Evolutionary conservation across 2,888 invertebrate species (phyloP), one percentile per base, ranked within the genome.

Genomic region (Phrixothrix hirtus): DNA sequence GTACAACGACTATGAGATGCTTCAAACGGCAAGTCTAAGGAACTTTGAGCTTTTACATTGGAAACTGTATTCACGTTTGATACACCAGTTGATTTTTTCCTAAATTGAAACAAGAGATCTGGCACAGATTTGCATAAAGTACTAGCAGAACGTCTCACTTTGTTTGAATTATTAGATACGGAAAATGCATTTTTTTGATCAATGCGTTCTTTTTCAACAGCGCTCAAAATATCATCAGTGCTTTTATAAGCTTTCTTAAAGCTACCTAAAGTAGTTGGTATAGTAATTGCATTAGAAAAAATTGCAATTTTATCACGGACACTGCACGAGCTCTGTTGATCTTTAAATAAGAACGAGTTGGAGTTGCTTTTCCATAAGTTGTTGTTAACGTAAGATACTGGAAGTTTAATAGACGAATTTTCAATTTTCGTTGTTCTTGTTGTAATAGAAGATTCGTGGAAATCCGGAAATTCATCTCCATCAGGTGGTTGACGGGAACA

Each of bases 261-360:
- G 25, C 12, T 43, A 14, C 2, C 34, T 36, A 36, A 17, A 2
- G 12, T 77, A 42, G 79, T 62, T 17, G 74, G 71, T 55, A 78
- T 76, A 10, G 78, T 66, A 52, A 78, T 77, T 27, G 73, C 76
- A 64, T 52, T 74, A 74, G 90, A 89, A 75, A 92, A 92, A 87
- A 91, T 89, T 49, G 91, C 91, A 65, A 92, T 92, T 77, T 91
- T 91, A 70, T 91, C 91, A 67, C 87, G 84, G 45, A 92, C 90
- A 66, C 89, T 90, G 60, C 84, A 85, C 74, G 88, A 88, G 58
- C 89, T 89, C 68, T 86, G 85, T 62, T 89, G 88, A 75, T 89
- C 88, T 74, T 88, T 87, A 49, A 83, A 79, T 80, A 87, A 68
- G 17, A 12, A 66, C 61, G 45, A 68, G 68, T 57, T 74, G n/a